Conservation (phyloP, 2,888 invertebrate species). For the Pandemis heparana region DNA sequence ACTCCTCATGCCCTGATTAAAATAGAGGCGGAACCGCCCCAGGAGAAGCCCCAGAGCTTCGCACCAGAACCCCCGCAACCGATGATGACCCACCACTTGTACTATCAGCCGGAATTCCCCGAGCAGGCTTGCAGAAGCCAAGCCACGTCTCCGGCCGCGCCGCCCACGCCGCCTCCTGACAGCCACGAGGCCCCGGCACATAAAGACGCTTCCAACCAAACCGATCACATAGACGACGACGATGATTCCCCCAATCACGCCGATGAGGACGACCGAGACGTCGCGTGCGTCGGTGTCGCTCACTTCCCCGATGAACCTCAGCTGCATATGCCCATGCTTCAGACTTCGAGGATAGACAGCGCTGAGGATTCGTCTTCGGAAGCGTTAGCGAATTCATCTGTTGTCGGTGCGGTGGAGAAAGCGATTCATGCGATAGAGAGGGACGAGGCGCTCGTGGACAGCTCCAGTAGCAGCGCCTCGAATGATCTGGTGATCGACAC, state of each 20-base stretch:
- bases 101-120: slow-evolving; percentile 83
- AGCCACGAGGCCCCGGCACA: slow-evolving; percentile 88
- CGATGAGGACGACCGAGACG: slow-evolving; percentile 77
- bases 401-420: slow-evolving; percentile 74
- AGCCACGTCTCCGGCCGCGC: slow-evolving; percentile 87
- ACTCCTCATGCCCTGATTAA: slow-evolving; percentile 87
- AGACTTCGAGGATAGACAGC: slow-evolving; percentile 65
- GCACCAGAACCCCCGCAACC: slow-evolving; percentile 83
- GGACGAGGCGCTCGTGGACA: slow-evolving; percentile 71
- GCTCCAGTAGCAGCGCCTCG: slow-evolving; percentile 77
- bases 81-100: slow-evolving; percentile 83
- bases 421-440: slow-evolving; percentile 77
- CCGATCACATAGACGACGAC: slow-evolving; percentile 91
- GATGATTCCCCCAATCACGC: slow-evolving; percentile 85
- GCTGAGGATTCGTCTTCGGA: slow-evolving; percentile 78
- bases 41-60: slow-evolving; percentile 75
- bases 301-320: slow-evolving; percentile 73
- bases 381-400: slow-evolving; percentile 62
- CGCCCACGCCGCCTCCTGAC: slow-evolving; percentile 81
- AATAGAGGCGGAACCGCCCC: slow-evolving; percentile 88
- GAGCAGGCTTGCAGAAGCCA: slow-evolving; percentile 83
- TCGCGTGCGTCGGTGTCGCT: slow-evolving; percentile 80
- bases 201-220: slow-evolving; percentile 93
- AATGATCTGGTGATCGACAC: slow-evolving; percentile 82
- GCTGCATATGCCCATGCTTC: slow-evolving; percentile 57